These are phyloP conservation scores for Conomelus anceps DNA, from an alignment of 2,888 invertebrate species.

Conservation along the genomic window DNA sequence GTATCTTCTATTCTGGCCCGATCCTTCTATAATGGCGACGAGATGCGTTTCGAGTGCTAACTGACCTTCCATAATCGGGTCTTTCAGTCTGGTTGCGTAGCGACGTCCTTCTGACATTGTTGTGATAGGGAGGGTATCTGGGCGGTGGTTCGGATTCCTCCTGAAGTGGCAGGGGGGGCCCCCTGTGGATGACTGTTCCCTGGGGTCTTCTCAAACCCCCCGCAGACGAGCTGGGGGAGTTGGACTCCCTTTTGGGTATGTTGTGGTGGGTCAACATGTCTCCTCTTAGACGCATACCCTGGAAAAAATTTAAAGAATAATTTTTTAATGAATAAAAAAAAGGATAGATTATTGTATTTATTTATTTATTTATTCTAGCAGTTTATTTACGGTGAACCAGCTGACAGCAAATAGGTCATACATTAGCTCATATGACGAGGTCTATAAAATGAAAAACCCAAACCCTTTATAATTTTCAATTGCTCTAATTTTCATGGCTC, in stretches of 20 bases:
- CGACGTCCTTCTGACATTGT: conserved; percentile 27
- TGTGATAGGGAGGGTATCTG: conserved; percentile 30
- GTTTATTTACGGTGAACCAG: no score
- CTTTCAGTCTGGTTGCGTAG: neutral
- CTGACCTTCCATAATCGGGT: neutral
- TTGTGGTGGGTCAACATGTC: conserved; percentile 12
- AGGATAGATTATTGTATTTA: neutral
- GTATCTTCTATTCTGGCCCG: no score
- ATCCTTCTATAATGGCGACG: neutral
- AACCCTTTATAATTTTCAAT: no score
- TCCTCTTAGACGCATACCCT: neutral
- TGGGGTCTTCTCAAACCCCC: neutral
- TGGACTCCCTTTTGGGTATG: conserved; percentile 22
- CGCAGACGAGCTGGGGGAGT: neutral
- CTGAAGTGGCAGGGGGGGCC: conserved; percentile 29
- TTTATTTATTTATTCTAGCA: neutral
- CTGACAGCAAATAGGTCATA: no score
- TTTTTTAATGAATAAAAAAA: neutral
- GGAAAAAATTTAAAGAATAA: neutral
- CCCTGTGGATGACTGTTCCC: conserved; percentile 19
- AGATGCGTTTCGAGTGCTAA: neutral
- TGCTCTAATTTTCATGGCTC: no score
- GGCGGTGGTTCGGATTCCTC: conserved; percentile 15
- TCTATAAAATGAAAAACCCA: no score
- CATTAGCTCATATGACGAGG: no score